Conservation (phyloP, 2,888 invertebrate genomes). For the Elegia similella region DNA sequence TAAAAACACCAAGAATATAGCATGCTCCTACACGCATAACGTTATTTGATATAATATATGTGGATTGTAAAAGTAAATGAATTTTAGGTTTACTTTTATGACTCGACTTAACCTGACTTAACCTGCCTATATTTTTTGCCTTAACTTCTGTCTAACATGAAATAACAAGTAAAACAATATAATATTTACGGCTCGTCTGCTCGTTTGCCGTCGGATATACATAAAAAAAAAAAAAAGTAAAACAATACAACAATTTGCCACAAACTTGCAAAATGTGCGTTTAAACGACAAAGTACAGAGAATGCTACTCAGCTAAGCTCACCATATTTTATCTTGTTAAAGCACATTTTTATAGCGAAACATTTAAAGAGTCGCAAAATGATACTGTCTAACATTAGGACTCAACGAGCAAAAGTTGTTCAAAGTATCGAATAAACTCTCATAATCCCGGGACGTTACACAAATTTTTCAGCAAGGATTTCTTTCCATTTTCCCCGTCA, state of each 20-base stretch:
- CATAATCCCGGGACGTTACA: constrained; percentile 49
- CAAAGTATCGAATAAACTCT: constrained; percentile 53
- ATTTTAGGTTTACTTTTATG: no score
- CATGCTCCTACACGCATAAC: no score
- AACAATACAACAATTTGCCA: constrained; percentile 15
- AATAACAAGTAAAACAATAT: neutral
- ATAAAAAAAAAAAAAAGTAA: no score
- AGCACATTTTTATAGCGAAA: constrained; percentile 22
- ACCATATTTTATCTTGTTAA: constrained; percentile 21
- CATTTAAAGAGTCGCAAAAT: constrained; percentile 26
- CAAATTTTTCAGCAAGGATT: constrained; percentile 60
- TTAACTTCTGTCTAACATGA: no score
- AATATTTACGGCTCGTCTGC: no score
- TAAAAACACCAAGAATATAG: no score
- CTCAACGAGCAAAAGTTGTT: constrained; percentile 39
- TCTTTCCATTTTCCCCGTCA: constrained; percentile 59
- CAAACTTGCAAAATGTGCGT: neutral
- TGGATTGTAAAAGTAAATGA: no score
- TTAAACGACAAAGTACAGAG: neutral
- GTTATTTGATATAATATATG: no score
- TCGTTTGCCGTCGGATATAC: no score
- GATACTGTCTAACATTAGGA: constrained; percentile 28
- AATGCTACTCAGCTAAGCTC: neutral
- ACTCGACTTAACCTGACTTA: no score
- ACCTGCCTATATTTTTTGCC: no score